A percentile compares a stretch with the other conserved stretches of the same genome.
Evolutionary conservation across 2,113 vertebrate species (phyloP).

Genomic region (Sterna hirundo): DNA sequence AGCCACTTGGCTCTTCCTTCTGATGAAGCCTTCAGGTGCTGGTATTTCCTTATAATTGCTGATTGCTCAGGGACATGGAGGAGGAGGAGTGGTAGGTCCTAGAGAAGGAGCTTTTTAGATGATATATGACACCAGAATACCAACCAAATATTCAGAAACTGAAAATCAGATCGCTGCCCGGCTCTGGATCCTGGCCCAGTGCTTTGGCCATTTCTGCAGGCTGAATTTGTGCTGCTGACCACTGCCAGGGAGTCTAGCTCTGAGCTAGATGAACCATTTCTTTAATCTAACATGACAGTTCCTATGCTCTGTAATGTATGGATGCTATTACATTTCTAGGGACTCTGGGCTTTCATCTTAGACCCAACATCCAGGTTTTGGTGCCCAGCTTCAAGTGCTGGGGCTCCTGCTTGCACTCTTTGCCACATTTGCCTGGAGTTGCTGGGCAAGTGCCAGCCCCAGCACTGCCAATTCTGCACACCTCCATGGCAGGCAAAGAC

Average conservation of each 20-base stretch:
- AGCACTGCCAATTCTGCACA: background rate
- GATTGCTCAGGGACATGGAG: background rate
- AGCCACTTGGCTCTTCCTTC: background rate
- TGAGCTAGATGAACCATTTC: background rate
- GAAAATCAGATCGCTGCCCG: background rate
- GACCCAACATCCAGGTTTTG: background rate
- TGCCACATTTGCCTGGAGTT: background rate
- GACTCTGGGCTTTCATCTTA: background rate
- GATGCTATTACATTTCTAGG: background rate
- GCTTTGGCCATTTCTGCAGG: background rate
- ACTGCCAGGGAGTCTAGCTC: background rate
- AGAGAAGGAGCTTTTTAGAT: background rate
- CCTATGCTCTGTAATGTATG: background rate
- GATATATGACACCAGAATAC: background rate
- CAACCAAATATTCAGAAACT: constrained; percentile 5
- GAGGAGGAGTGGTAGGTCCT: background rate
- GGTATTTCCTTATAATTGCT: background rate
- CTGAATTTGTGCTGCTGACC: background rate
- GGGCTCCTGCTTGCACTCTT: background rate
- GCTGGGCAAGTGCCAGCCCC: background rate
- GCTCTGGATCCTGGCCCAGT: background rate
- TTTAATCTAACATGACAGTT: constrained; percentile 9
- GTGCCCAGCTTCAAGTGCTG: background rate
- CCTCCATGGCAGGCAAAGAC: background rate
- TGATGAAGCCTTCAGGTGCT: background rate